phyloP scores from a whole-genome alignment of 2,113 vertebrate genomes.

The Eulacestoma nigropectus region DNA sequence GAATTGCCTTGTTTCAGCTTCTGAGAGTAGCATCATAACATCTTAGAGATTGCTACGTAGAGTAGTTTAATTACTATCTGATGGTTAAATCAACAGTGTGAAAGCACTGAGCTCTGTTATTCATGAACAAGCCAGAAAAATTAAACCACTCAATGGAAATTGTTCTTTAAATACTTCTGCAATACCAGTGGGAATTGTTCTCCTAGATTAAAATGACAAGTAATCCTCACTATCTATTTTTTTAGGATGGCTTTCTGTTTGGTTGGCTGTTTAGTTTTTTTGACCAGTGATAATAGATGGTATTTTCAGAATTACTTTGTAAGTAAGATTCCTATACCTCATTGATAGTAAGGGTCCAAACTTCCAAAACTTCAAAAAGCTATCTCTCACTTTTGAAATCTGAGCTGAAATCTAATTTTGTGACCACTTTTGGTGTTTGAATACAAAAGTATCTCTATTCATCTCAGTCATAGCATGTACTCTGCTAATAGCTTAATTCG shows the following conservation, averaged over 20 bases:
- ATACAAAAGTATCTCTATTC: background rate
- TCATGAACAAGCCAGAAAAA: conserved; percentile 1
- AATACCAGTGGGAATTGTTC: background rate
- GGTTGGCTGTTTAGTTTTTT: background rate
- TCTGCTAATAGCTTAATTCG: background rate
- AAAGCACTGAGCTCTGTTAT: background rate
- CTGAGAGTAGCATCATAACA: background rate
- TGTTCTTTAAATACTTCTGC: background rate
- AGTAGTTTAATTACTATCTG: conserved; percentile 11
- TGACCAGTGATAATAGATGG: background rate
- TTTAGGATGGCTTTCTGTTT: background rate
- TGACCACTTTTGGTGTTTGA: background rate
- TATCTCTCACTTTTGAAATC: background rate
- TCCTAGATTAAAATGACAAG: background rate
- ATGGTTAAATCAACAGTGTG: background rate
- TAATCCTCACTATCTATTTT: background rate
- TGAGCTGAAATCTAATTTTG: background rate
- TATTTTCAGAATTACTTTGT: background rate
- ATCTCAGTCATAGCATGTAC: background rate
- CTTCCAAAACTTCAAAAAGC: background rate
- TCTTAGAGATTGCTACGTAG: background rate
- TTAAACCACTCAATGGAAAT: background rate
- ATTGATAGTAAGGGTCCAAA: background rate
- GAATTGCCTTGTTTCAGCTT: conserved; percentile 11
- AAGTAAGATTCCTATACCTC: background rate